These are phyloP conservation scores for Coelinius sp. DNA, from an alignment of 2,888 invertebrate genomes.

Conservation along the genomic window DNA sequence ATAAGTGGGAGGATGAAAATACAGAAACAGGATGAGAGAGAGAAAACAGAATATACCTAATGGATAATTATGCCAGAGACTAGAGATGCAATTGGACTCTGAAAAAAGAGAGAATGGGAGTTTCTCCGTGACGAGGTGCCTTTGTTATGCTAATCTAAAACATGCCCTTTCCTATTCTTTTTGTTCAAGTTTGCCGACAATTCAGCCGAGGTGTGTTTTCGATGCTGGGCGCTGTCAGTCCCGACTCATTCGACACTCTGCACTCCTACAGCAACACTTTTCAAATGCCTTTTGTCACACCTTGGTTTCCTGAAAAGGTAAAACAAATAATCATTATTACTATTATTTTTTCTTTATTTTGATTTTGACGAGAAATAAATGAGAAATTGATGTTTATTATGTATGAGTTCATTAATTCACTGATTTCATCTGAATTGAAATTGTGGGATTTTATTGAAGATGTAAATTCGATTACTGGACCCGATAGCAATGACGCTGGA, in stretches of 20 bases:
- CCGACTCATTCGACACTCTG: conserved; percentile 94
- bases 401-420: background rate
- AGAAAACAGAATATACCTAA: background rate
- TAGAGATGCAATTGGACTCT: conserved; percentile 25
- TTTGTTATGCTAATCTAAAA: conserved; percentile 53
- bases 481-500: background rate
- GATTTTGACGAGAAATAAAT: background rate
- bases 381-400: background rate
- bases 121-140: conserved; percentile 38
- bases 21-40: background rate
- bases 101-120: conserved; percentile 27
- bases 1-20: background rate
- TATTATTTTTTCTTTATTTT: background rate
- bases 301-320: conserved; percentile 95
- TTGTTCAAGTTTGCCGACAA: conserved; percentile 85
- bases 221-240: conserved; percentile 92
- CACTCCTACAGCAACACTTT: conserved; percentile 96
- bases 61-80: background rate
- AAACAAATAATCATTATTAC: conserved; percentile 51
- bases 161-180: conserved; percentile 43
- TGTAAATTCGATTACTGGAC: background rate
- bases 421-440: background rate
- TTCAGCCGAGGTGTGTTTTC: conserved; percentile 91
- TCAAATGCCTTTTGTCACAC: conserved; percentile 95
- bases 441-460: background rate